phyloP scores from a whole-genome alignment of 2,888 invertebrate species.

The Zeuzera pyrina region DNA sequence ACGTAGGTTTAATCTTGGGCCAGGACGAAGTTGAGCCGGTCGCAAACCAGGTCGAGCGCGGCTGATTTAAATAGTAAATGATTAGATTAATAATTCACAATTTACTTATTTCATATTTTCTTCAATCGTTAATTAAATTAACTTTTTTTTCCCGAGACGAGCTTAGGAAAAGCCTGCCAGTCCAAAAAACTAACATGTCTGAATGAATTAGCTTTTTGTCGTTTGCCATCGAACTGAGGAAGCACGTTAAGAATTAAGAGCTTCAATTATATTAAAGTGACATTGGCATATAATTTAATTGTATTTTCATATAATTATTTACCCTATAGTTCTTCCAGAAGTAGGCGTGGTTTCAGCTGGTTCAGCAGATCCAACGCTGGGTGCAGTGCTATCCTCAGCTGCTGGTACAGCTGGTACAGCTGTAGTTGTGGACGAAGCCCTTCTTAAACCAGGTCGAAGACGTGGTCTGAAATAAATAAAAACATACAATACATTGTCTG shows the following conservation, averaged over 20 bases:
- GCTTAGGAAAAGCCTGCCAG: too few relatives aligned
- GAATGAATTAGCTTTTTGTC: too few relatives aligned
- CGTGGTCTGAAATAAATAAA: constrained; percentile 39
- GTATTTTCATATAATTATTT: constrained; percentile 6
- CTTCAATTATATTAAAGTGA: too few relatives aligned
- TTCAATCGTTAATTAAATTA: too few relatives aligned
- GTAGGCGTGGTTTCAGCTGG: constrained; percentile 51
- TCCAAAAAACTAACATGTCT: too few relatives aligned
- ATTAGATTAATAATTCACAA: not conserved
- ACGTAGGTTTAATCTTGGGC: constrained; percentile 75
- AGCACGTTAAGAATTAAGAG: too few relatives aligned
- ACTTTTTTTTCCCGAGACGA: too few relatives aligned
- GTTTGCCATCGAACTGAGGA: too few relatives aligned
- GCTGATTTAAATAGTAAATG: constrained; percentile 26
- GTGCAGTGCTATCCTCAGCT: constrained; percentile 36
- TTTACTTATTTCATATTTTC: too few relatives aligned
- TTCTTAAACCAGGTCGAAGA: constrained; percentile 57
- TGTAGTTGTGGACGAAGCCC: constrained; percentile 32
- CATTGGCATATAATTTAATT: too few relatives aligned
- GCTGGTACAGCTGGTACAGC: constrained; percentile 42
- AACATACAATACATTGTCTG: not conserved
- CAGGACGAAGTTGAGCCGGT: constrained; percentile 74
- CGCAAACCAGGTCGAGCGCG: constrained; percentile 60
- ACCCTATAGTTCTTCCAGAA: constrained; percentile 50
- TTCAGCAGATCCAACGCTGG: constrained; percentile 39